Conservation (phyloP, 2,113 vertebrate genomes). For the Myotis davidii region DNA sequence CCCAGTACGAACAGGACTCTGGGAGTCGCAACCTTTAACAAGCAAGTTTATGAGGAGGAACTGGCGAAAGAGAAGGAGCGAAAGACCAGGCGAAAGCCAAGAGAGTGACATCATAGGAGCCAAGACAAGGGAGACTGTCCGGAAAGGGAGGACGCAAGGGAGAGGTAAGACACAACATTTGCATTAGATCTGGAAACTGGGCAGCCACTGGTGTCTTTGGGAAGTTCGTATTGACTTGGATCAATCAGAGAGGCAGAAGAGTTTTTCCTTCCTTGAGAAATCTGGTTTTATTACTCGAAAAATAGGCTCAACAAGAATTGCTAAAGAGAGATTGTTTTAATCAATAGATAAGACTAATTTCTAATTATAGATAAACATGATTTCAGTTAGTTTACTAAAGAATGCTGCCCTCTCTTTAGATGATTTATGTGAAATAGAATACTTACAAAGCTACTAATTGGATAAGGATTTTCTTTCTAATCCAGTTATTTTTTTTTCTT, state of each 20-base stretch:
- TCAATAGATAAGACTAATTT: conserved; percentile 14
- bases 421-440: not conserved
- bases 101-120: not conserved
- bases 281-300: conserved; percentile 22
- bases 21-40: not conserved
- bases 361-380: conserved; percentile 47
- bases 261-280: not conserved
- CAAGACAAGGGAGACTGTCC: not conserved
- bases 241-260: not conserved
- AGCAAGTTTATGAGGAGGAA: not conserved
- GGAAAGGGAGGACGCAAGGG: not conserved
- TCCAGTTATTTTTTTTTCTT: not conserved
- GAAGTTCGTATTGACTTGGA: not conserved
- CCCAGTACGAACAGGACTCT: not conserved
- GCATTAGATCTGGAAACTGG: not conserved
- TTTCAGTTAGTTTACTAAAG: conserved; percentile 3
- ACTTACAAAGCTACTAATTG: not conserved
- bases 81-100: not conserved
- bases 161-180: not conserved
- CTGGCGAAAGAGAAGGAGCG: not conserved
- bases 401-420: not conserved
- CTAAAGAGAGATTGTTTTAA: conserved; percentile 6
- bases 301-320: conserved; percentile 4
- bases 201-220: not conserved
- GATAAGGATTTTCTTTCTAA: conserved; percentile 28